Conservation (phyloP, 2,888 invertebrate species). For the Pachymerium ferrugineum region DNA sequence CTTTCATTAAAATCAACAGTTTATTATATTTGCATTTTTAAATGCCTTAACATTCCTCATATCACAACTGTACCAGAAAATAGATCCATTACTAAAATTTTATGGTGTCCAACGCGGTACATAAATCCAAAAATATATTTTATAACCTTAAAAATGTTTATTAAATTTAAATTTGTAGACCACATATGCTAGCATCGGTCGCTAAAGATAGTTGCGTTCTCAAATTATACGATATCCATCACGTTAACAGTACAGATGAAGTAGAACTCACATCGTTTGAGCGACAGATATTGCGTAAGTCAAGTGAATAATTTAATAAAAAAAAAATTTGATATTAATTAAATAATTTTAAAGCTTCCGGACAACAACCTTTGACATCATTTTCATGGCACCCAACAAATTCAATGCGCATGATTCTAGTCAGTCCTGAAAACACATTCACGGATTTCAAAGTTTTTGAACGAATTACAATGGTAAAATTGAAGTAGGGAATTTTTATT, state of each 20-base stretch:
- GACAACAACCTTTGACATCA: conserved; percentile 56
- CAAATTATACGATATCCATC: conserved; percentile 79
- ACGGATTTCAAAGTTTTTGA: conserved; percentile 73
- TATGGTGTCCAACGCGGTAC: conserved; percentile 83
- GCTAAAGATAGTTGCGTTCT: conserved; percentile 71
- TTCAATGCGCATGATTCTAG: conserved; percentile 63
- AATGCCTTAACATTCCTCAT: conserved; percentile 59
- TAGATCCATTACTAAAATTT: conserved; percentile 66
- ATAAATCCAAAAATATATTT: conserved; percentile 29
- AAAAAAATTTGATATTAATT: too few relatives aligned
- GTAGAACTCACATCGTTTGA: conserved; percentile 71
- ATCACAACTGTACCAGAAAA: conserved; percentile 40
- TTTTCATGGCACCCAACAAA: conserved; percentile 84
- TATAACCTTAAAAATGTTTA: conserved; percentile 7
- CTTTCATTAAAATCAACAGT: conserved; percentile 39
- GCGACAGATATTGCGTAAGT: conserved; percentile 50
- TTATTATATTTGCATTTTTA: not conserved
- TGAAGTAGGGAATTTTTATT: not conserved
- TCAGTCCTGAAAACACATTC: conserved; percentile 53
- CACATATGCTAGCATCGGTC: conserved; percentile 71
- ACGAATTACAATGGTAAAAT: conserved; percentile 61
- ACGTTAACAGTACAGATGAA: conserved; percentile 61
- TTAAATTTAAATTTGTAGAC: conserved; percentile 51
- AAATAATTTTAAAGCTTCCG: conserved; percentile 36
- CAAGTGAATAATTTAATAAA: not conserved